These are phyloP conservation scores for Eupelmus urozonus DNA, from an alignment of 2,888 invertebrate genomes.

Conservation along the genomic window DNA sequence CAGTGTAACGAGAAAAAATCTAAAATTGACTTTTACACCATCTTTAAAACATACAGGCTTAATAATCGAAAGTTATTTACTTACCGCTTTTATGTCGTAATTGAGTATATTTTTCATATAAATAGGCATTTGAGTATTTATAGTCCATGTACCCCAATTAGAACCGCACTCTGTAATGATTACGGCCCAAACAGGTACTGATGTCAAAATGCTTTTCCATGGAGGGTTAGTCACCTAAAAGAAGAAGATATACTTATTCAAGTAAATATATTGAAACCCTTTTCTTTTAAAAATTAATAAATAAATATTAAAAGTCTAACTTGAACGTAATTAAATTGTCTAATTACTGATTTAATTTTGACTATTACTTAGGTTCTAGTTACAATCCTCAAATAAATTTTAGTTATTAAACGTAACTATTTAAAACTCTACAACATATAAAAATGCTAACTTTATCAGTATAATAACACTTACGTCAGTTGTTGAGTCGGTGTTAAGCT, in stretches of 20 bases:
- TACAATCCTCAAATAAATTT: too few relatives aligned
- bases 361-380: too few relatives aligned
- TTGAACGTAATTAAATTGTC: background rate
- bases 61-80: background rate
- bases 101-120: conserved; percentile 82
- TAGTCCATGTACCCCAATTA: conserved; percentile 86
- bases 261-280: background rate
- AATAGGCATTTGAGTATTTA: conserved; percentile 84
- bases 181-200: conserved; percentile 82
- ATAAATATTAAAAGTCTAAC: too few relatives aligned
- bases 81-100: conserved; percentile 23
- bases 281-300: too few relatives aligned
- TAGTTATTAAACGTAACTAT: too few relatives aligned
- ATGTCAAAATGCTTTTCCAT: conserved; percentile 83
- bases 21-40: background rate
- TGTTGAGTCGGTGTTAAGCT: conserved; percentile 3
- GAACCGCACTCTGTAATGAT: conserved; percentile 82
- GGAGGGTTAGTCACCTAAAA: conserved; percentile 78
- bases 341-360: too few relatives aligned
- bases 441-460: too few relatives aligned
- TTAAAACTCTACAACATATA: too few relatives aligned
- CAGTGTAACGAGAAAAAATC: too few relatives aligned
- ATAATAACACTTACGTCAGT: conserved; percentile 11
- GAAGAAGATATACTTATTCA: background rate
- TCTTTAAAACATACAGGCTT: background rate